These are phyloP conservation scores for Calypte anna DNA, from an alignment of 2,113 vertebrate genomes.

Conservation along the genomic window DNA sequence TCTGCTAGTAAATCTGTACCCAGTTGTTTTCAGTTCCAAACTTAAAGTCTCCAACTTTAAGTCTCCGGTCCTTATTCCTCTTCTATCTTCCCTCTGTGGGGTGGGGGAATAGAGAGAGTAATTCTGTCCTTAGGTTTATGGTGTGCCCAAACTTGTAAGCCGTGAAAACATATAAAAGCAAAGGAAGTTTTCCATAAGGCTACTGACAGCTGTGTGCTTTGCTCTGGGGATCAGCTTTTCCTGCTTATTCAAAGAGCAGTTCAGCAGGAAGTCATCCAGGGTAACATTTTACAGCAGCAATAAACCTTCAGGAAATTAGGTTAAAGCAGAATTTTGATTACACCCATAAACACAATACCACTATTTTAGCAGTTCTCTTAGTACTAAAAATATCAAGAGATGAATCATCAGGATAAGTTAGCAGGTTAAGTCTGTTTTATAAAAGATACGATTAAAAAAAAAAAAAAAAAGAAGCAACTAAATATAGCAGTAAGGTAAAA, in stretches of 20 bases:
- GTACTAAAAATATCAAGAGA: background rate
- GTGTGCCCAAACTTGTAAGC: too few relatives aligned
- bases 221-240: background rate
- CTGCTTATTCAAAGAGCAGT: background rate
- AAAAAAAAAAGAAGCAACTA: background rate
- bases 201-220: background rate
- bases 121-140: too few relatives aligned
- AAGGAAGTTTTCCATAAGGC: background rate
- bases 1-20: too few relatives aligned
- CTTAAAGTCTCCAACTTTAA: too few relatives aligned
- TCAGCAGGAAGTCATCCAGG: background rate
- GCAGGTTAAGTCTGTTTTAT: background rate
- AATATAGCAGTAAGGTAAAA: background rate
- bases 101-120: too few relatives aligned
- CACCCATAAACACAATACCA: background rate
- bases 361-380: background rate
- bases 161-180: background rate
- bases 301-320: background rate
- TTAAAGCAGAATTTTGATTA: background rate
- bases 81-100: too few relatives aligned
- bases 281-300: background rate
- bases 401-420: background rate
- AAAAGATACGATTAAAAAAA: background rate
- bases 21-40: too few relatives aligned
- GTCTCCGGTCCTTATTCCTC: too few relatives aligned